Evolutionary conservation across 2,113 vertebrate species (phyloP), one percentile per base, ranked within the genome.

Genomic region (Oceanodroma tethys): DNA sequence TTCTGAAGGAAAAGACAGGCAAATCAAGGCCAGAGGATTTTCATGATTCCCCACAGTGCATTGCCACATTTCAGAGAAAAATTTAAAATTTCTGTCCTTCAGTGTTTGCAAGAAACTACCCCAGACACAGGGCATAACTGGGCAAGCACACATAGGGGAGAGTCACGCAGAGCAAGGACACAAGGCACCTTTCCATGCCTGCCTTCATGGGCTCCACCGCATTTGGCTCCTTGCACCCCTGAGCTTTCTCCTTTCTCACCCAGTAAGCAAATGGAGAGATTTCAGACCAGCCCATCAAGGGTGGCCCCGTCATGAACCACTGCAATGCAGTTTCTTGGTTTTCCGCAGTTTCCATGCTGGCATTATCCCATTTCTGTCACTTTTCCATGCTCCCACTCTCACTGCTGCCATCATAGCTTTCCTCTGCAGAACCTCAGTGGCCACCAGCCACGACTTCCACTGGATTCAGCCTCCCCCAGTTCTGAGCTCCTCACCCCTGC

Each of bases 101-200:
- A 40, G 9, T 17, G 13, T 56, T 60, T 45, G 21, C 0, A 0
- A 53, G 21, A 36, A 88, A 18, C n/a, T 45, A 20, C 27, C 30
- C 15, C 30, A 62, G 36, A 20, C 0, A 0, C 32, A 56, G 16
- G 30, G 40, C 59, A 43, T 59, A 66, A 3, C 17, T 11, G 21
- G 25, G 16, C 27, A 47, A 34, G n/a, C 15, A 16, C 4, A 3
- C 5, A 3, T 0, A 36, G 0, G 32, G 58, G 23, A 48, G 19
- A 6, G 30, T 20, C 11, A 5, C 71, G 66, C 36, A 13, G 67
- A 42, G 48, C 2, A 4, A 30, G 32, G 29, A 32, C 11, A 21
- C 6, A 1, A 0, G 0, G 7, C 27, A 75, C 9, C 2, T 75
- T 74, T 73, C 79, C 59, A 27, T 2, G 2, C 22, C 30, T 20